Evolutionary conservation across 2,113 vertebrate species (phyloP).

Genomic region (Coreoperca whiteheadi): DNA sequence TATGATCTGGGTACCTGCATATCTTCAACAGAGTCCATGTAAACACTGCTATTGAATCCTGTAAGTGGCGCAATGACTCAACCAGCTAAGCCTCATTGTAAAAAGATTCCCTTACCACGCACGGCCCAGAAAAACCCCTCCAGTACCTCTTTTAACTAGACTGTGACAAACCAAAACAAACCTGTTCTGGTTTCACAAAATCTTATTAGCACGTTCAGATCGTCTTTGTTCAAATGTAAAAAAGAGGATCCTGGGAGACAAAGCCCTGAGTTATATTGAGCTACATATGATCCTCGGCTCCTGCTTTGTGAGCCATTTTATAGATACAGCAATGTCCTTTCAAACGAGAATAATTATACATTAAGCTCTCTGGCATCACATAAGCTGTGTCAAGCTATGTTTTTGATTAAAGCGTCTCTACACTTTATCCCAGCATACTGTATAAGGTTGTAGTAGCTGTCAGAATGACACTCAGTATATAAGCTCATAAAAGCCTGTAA

Average conservation of each 20-base stretch:
- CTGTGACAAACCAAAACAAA: slow-evolving; percentile 39
- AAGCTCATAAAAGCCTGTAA: slow-evolving; percentile 10
- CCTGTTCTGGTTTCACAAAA: slow-evolving; percentile 44
- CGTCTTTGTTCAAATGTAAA: slow-evolving; percentile 39
- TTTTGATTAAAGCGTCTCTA: slow-evolving; percentile 27
- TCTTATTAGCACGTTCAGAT: slow-evolving; percentile 45
- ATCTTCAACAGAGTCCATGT: slow-evolving; percentile 15
- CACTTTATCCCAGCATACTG: neutral
- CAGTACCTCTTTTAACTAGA: slow-evolving; percentile 20
- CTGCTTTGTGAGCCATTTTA: slow-evolving; percentile 45
- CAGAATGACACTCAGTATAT: neutral
- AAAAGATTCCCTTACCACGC: slow-evolving; percentile 35
- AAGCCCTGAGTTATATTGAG: slow-evolving; percentile 56
- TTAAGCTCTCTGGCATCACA: slow-evolving; percentile 50
- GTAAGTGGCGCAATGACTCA: slow-evolving; percentile 44
- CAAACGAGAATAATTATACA: slow-evolving; percentile 47
- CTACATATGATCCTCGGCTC: slow-evolving; percentile 30
- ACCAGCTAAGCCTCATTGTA: slow-evolving; percentile 38
- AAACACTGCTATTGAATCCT: slow-evolving; percentile 41
- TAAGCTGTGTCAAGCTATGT: slow-evolving; percentile 2
- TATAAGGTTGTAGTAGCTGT: neutral
- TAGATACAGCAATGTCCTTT: slow-evolving; percentile 42
- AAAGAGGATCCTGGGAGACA: slow-evolving; percentile 47
- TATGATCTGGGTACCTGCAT: slow-evolving; percentile 13
- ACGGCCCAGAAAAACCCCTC: neutral